Percentiles rank a stretch among this genome's conserved stretches.
Evolutionary conservation across 2,888 invertebrate species (phyloP).

Genomic region (Vesta saturnalis): DNA sequence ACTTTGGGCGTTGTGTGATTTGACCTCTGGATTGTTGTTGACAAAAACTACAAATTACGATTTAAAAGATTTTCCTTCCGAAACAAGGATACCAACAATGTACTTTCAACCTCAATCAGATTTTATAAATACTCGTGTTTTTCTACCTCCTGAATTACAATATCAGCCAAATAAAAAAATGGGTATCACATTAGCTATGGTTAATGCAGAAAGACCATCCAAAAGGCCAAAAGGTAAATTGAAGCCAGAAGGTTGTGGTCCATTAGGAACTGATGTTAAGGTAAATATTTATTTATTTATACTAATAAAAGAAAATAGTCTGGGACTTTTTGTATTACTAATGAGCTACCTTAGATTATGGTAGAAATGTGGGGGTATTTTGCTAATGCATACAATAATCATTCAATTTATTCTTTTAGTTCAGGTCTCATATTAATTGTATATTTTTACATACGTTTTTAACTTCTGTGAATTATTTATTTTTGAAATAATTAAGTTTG

Average conservation of each 20-base stretch:
- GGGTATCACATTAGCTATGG: constrained; percentile 60
- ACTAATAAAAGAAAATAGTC: too few relatives aligned
- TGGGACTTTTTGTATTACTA: too few relatives aligned
- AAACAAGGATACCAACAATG: constrained; percentile 89
- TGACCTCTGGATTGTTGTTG: constrained; percentile 90
- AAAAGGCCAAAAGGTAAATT: constrained; percentile 63
- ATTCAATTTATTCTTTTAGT: too few relatives aligned
- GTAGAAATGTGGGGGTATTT: too few relatives aligned
- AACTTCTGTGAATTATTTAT: too few relatives aligned
- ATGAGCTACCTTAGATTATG: too few relatives aligned
- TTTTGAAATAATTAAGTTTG: too few relatives aligned
- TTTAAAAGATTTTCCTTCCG: constrained; percentile 87
- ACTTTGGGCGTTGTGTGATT: constrained; percentile 96
- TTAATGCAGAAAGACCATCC: constrained; percentile 59
- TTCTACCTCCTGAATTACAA: constrained; percentile 84
- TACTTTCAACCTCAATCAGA: constrained; percentile 84
- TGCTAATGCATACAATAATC: too few relatives aligned
- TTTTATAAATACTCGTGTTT: constrained; percentile 80
- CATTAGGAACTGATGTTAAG: constrained; percentile 69
- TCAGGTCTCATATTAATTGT: too few relatives aligned
- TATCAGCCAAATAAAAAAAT: constrained; percentile 62
- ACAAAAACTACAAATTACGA: constrained; percentile 89
- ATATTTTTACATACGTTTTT: too few relatives aligned
- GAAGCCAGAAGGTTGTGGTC: constrained; percentile 66
- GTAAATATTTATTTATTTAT: constrained; percentile 62